Evolutionary conservation across 2,888 invertebrate species (phyloP).

Genomic region (Barypeithes pellucidus): DNA sequence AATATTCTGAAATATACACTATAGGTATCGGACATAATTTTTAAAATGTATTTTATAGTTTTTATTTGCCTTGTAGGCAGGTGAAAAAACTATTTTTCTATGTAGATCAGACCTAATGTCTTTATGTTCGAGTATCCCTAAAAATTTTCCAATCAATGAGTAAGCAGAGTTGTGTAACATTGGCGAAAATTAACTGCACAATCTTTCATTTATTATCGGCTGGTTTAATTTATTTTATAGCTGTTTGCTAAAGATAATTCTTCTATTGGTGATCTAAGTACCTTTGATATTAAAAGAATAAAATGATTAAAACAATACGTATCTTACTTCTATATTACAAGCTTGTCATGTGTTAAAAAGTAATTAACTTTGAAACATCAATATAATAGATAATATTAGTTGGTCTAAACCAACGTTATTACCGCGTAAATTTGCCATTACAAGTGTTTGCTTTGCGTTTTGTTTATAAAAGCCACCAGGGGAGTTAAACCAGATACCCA

Average conservation of each 20-base stretch:
- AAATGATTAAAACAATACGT: constrained; percentile 13
- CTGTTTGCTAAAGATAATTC: constrained; percentile 16
- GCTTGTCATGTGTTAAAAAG: constrained; percentile 23
- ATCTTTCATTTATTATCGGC: background rate
- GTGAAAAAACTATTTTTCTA: too few relatives aligned
- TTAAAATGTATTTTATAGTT: too few relatives aligned
- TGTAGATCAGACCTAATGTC: too few relatives aligned
- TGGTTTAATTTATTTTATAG: background rate
- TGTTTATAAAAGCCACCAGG: constrained; percentile 46
- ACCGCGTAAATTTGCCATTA: constrained; percentile 39
- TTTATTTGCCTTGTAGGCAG: too few relatives aligned
- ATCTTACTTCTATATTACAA: constrained; percentile 3
- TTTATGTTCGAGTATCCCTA: too few relatives aligned
- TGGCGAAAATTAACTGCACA: too few relatives aligned
- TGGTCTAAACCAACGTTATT: constrained; percentile 38
- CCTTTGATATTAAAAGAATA: constrained; percentile 10
- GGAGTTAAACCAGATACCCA: constrained; percentile 39
- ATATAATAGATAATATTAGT: constrained; percentile 38
- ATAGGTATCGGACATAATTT: too few relatives aligned
- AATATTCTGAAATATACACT: too few relatives aligned
- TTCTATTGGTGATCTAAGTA: constrained; percentile 9
- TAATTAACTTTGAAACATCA: constrained; percentile 31
- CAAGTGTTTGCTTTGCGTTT: constrained; percentile 47
- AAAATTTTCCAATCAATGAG: too few relatives aligned
- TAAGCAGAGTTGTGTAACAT: too few relatives aligned